A percentile compares a stretch with the other conserved stretches of the same genome.
Evolutionary conservation across 1,140 invertebrate species (phyloP).

Genomic region (Whitmania pigra): DNA sequence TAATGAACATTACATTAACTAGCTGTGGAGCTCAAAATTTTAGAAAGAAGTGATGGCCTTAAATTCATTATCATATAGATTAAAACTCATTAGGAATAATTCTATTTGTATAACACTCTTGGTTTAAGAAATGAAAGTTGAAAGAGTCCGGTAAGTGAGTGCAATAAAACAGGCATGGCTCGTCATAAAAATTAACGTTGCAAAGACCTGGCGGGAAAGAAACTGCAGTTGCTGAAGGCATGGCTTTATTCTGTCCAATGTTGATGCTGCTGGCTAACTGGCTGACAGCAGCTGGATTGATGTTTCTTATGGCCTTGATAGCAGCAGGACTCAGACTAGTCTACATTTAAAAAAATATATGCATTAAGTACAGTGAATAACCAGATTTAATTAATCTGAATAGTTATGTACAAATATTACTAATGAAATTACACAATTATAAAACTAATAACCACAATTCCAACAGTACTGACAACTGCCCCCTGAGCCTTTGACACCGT

Average conservation of each 20-base stretch:
- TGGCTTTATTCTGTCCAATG: background rate
- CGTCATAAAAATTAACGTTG: background rate
- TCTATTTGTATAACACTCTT: too few species aligned
- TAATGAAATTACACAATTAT: background rate
- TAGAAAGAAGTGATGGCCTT: background rate
- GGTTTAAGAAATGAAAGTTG: too few species aligned
- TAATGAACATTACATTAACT: background rate
- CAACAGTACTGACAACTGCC: conserved; percentile 3
- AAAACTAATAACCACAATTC: background rate
- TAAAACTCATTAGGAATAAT: too few species aligned
- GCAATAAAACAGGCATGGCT: background rate
- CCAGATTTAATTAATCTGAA: background rate
- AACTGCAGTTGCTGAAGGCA: background rate
- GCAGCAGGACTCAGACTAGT: background rate
- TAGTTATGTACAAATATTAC: background rate
- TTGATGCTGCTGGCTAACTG: background rate
- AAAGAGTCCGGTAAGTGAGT: background rate
- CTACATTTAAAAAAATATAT: background rate
- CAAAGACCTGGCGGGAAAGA: background rate
- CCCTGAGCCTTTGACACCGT: background rate
- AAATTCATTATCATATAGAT: background rate
- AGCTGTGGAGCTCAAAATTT: too few species aligned
- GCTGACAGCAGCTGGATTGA: background rate
- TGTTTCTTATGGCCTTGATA: conserved; percentile 4
- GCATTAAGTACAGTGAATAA: background rate